Conservation (phyloP, 2,797 vertebrate species). For the Spondyliosoma cantharus region DNA sequence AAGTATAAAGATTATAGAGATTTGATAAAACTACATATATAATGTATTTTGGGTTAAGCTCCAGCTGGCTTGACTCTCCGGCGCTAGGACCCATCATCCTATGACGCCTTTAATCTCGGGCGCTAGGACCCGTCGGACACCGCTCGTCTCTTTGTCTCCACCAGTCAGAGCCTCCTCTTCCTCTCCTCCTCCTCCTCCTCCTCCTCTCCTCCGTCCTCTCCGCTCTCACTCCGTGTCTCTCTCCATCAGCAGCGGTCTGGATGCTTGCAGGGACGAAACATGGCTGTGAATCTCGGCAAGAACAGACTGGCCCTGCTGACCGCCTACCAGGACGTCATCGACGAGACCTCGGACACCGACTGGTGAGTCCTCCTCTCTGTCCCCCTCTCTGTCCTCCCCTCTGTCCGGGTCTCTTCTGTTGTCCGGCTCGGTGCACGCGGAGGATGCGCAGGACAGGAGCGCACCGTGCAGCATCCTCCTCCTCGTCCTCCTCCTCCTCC, state of each 20-base stretch:
- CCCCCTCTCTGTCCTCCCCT: neutral
- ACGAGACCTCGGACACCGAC: constrained; percentile 91
- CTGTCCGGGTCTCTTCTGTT: neutral
- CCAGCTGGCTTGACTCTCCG: too few species aligned
- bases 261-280: constrained; percentile 81
- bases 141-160: constrained; percentile 80
- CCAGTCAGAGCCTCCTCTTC: constrained; percentile 69
- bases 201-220: constrained; percentile 46
- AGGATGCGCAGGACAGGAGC: constrained; percentile 49
- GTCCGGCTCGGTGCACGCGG: constrained; percentile 27
- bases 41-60: too few species aligned
- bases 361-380: constrained; percentile 86
- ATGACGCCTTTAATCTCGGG: accelerated
- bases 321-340: constrained; percentile 96
- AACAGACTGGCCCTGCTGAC: constrained; percentile 95
- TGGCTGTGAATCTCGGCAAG: constrained; percentile 93
- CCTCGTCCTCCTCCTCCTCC: constrained; percentile 7
- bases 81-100: constrained; percentile 11
- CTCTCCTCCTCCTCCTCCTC: constrained; percentile 50
- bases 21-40: too few species aligned
- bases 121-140: constrained; percentile 65
- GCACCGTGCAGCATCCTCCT: constrained; percentile 20
- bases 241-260: constrained; percentile 81
- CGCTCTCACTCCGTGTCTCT: constrained; percentile 72
- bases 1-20: too few species aligned